These are phyloP conservation scores for Sisyra terminalis DNA, from an alignment of 2,888 invertebrate species.

Conservation along the genomic window DNA sequence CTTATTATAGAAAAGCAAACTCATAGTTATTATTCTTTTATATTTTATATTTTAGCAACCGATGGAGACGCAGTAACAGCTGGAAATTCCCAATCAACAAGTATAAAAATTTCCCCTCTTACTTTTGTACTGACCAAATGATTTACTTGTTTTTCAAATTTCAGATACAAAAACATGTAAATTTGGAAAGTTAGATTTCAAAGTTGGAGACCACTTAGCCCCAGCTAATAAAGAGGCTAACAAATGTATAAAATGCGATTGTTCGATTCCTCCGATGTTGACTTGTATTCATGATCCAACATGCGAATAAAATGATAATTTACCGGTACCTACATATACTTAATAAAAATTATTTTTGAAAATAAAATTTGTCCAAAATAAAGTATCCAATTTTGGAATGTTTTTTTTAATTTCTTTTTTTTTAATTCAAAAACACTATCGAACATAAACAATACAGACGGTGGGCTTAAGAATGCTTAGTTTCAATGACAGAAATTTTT, in stretches of 20 bases:
- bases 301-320: too few species aligned
- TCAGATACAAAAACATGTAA: background rate
- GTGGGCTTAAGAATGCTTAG: too few species aligned
- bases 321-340: background rate
- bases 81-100: background rate
- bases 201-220: background rate
- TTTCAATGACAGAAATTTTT: too few species aligned
- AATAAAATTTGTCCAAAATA: background rate
- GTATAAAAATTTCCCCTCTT: background rate
- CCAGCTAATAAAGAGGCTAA: background rate
- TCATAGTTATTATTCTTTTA: background rate
- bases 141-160: background rate
- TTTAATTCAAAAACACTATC: too few species aligned
- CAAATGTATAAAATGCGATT: background rate
- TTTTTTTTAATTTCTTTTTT: background rate
- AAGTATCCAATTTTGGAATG: background rate
- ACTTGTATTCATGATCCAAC: constrained; percentile 1
- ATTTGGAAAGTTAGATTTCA: background rate
- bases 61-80: background rate
- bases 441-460: too few species aligned
- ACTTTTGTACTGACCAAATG: background rate
- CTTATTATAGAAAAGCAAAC: too few species aligned
- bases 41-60: background rate
- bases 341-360: background rate
- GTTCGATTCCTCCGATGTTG: background rate